Percentiles rank a stretch among this genome's conserved stretches.
These are phyloP conservation scores for Blennius ocellaris DNA, from an alignment of 2,113 vertebrate genomes.

Conservation along the genomic window DNA sequence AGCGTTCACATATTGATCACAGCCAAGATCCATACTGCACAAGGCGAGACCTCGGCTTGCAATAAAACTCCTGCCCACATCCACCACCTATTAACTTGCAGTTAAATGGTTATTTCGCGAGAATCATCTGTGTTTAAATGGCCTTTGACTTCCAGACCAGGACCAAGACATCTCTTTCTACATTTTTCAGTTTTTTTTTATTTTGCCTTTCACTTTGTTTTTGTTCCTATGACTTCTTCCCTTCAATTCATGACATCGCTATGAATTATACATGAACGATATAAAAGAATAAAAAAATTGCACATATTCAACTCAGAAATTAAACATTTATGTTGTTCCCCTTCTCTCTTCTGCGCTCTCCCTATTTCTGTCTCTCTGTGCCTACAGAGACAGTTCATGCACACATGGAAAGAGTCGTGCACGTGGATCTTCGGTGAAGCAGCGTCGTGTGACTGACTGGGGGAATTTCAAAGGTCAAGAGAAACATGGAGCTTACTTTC, in stretches of 20 bases:
- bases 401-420: not conserved
- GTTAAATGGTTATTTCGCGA: conserved; percentile 34
- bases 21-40: conserved; percentile 6
- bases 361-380: not conserved
- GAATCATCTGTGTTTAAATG: not conserved
- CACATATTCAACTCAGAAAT: conserved; percentile 31
- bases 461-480: conserved; percentile 62
- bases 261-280: conserved; percentile 37
- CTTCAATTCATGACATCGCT: conserved; percentile 11
- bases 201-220: not conserved
- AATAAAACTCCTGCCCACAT: conserved; percentile 6
- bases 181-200: not conserved
- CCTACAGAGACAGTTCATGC: not conserved
- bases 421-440: conserved; percentile 18
- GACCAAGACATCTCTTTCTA: not conserved
- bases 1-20: conserved; percentile 36
- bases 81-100: conserved; percentile 7
- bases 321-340: conserved; percentile 46
- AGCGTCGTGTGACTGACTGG: conserved; percentile 5
- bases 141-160: conserved; percentile 15
- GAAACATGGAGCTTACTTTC: conserved; percentile 23
- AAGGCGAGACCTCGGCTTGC: not conserved
- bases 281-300: conserved; percentile 15
- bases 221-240: conserved; percentile 5
- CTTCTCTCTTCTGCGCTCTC: not conserved